A percentile compares a stretch with the other conserved stretches of the same genome.
Evolutionary conservation across 2,888 invertebrate species (phyloP).

Genomic region (Melieria crassipennis): DNA sequence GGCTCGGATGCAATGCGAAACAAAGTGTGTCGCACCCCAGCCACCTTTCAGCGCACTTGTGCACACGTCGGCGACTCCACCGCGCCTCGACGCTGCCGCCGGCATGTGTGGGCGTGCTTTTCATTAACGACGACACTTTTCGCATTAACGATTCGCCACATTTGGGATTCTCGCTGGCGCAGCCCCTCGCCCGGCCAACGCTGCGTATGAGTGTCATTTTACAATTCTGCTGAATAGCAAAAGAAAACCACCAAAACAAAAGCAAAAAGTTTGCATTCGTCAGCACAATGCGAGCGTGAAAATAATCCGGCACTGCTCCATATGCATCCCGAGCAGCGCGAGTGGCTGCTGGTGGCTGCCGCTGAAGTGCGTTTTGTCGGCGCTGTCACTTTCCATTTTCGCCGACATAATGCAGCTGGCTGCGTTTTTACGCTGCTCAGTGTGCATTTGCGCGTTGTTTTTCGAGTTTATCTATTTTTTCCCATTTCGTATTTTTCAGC

Average conservation of each 20-base stretch:
- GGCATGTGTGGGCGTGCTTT: background rate
- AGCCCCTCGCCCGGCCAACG: background rate
- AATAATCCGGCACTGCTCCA: conserved; percentile 12
- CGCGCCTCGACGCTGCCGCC: background rate
- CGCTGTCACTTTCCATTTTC: background rate
- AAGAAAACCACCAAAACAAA: background rate
- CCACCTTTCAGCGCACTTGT: background rate
- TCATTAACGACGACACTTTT: background rate
- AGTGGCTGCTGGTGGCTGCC: background rate
- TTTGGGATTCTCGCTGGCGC: background rate
- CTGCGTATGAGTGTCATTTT: conserved; percentile 15
- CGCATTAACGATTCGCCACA: background rate
- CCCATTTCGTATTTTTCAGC: no score
- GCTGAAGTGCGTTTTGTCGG: background rate
- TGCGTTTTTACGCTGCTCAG: no score
- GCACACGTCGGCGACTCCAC: background rate
- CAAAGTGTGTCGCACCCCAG: conserved; percentile 20
- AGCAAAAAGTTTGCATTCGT: no score
- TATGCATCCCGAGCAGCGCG: background rate
- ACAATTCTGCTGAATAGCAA: background rate
- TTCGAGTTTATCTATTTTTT: no score
- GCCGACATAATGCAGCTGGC: no score
- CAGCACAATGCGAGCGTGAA: conserved; percentile 6
- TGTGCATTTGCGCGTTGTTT: no score
- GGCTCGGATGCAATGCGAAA: background rate